Conservation (phyloP, 2,113 vertebrate species). For the Tragelaphus scriptus region DNA sequence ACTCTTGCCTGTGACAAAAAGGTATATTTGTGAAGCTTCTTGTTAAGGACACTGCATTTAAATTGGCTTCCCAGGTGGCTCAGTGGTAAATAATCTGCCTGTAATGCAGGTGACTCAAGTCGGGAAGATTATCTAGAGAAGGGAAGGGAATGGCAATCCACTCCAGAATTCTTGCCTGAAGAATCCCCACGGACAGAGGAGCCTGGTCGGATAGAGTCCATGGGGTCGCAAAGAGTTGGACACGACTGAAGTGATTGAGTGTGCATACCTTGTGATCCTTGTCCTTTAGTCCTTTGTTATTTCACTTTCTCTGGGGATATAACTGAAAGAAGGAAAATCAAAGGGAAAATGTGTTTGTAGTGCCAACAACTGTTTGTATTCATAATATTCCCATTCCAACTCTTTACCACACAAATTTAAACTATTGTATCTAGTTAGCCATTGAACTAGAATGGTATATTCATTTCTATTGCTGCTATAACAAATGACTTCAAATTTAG, state of each 20-base stretch:
- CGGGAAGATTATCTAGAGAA: not conserved
- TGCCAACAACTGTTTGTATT: not conserved
- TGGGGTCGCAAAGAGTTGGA: not conserved
- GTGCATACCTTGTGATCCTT: not conserved
- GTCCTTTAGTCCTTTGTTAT: not conserved
- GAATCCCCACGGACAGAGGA: not conserved
- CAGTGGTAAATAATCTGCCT: not conserved
- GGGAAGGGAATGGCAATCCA: not conserved
- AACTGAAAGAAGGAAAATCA: not conserved
- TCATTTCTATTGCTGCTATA: not conserved
- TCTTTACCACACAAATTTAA: not conserved
- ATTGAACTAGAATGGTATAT: not conserved
- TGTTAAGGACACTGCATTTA: not conserved
- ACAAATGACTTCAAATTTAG: not conserved
- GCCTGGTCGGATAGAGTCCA: not conserved
- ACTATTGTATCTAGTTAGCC: not conserved
- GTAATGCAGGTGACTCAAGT: not conserved
- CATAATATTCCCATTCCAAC: not conserved
- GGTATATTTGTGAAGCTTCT: not conserved
- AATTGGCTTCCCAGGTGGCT: not conserved
- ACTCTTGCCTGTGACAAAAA: not conserved
- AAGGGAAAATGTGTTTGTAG: not conserved
- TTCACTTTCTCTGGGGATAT: not conserved
- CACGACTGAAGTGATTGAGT: not conserved
- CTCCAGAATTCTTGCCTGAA: not conserved